Evolutionary conservation across 2,113 vertebrate species (phyloP).

Genomic region (Platycercus adscitus): DNA sequence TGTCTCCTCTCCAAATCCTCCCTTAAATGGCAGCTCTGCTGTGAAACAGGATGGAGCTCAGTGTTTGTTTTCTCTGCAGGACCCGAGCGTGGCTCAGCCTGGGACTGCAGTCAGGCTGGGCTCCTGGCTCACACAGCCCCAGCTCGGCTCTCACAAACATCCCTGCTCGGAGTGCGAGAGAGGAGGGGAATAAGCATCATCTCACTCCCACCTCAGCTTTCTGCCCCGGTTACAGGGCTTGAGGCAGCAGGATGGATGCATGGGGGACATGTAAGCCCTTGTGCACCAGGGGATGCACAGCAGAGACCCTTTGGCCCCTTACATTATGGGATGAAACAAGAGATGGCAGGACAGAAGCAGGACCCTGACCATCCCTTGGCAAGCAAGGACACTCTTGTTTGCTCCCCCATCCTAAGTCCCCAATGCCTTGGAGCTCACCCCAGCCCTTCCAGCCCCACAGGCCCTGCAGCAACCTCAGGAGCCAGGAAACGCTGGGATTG

Average conservation of each 20-base stretch:
- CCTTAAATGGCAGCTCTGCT: conserved; percentile 45
- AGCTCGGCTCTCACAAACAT: neutral
- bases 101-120: neutral
- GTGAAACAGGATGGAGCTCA: neutral
- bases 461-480: conserved; percentile 6
- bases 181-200: neutral
- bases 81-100: neutral
- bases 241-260: neutral
- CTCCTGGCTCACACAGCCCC: neutral
- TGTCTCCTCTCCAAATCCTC: neutral
- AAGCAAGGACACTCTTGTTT: neutral
- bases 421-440: neutral
- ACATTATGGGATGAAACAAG: neutral
- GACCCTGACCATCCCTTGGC: neutral
- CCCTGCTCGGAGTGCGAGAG: rapidly evolving
- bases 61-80: conserved; percentile 1
- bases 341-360: neutral
- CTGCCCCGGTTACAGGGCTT: neutral
- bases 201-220: neutral
- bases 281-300: neutral
- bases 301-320: neutral
- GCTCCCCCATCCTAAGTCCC: neutral
- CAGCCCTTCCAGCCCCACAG: neutral
- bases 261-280: rapidly evolving
- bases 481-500: conserved; percentile 37